Base-by-base conservation (phyloP, 2,888 invertebrate species). In the Agonopterix alstromeriana region DNA sequence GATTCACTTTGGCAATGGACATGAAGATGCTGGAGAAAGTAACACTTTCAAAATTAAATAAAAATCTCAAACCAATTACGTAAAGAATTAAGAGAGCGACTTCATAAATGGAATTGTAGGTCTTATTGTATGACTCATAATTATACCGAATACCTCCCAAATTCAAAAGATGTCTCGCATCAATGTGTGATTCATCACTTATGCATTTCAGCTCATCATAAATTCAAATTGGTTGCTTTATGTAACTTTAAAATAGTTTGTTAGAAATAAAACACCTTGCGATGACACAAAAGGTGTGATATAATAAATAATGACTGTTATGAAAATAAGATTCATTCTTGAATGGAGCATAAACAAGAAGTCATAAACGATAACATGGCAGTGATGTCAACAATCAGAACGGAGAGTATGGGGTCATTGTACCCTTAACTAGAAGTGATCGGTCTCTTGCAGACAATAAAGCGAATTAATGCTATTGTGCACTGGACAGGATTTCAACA, bases 381-480 rank as follows among this genome's bases (percentile, higher is more conserved):
- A 61, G 55, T 63, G 66, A 71, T 64, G 69, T 66, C 65, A 71
- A 45, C 27, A 76, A 77, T 78, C 70, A 67, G 61, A 70, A 67
- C 66, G 64, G 57, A 61, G 62, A 65, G 67, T 70, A 71, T 60
- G 68, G 65, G 82, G 77, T 81, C 84, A 82, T 60, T 71, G 81
- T 70, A 73, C 84, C 75, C 60, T 71, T 77, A 70, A 70, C 65
- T 74, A 67, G 65, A 70, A 70, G 67, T 66, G 72, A 77, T 67
- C 66, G 68, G 56, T 68, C 66, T 65, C 64, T 54, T 65, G 63
- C 65, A 65, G 70, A 72, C 78, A 78, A 78, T 80, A 76, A 77
- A 73, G 72, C 65, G 69, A 73, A 79, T 78, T 74, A 73, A 71
- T 64, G 61, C 60, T 55, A 58, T 60, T 56, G 60, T 67, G 65